Percentiles rank a stretch among this genome's conserved stretches.
Evolutionary conservation across 1,140 invertebrate genomes (phyloP).

Genomic region (Apis laboriosa): DNA sequence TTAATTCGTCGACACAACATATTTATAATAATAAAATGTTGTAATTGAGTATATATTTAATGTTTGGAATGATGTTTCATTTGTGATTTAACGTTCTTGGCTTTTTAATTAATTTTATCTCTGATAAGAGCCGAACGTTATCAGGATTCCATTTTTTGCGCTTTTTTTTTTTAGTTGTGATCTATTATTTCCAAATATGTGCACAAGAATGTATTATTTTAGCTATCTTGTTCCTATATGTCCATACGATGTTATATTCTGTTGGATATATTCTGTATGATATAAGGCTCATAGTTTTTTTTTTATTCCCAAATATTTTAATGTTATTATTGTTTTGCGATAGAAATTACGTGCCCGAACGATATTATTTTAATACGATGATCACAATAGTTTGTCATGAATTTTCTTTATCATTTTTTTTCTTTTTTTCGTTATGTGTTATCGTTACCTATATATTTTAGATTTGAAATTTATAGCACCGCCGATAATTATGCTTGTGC

Average conservation of each 20-base stretch:
- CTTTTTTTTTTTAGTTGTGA: constrained; percentile 4
- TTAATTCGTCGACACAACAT: constrained; percentile 22
- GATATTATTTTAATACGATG: no score
- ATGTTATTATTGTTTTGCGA: not conserved
- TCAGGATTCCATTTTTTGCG: constrained; percentile 34
- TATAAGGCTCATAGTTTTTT: not conserved
- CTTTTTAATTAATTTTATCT: constrained; percentile 26
- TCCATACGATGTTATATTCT: not conserved
- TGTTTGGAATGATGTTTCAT: constrained; percentile 37
- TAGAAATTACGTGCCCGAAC: not conserved
- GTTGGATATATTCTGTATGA: constrained; percentile 1
- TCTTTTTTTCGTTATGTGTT: not conserved
- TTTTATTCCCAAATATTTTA: not conserved
- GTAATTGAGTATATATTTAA: constrained; percentile 29
- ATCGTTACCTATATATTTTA: not conserved
- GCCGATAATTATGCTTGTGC: not conserved
- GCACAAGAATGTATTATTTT: constrained; percentile 27
- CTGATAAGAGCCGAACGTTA: constrained; percentile 16
- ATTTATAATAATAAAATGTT: constrained; percentile 40
- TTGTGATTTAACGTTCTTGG: constrained; percentile 33
- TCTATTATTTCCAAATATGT: constrained; percentile 28
- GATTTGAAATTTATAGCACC: not conserved
- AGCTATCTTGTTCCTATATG: constrained; percentile 30
- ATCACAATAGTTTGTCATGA: not conserved
- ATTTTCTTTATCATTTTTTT: not conserved